A percentile compares a stretch with the other conserved stretches of the same genome.
phyloP scores from a whole-genome alignment of 2,113 vertebrate genomes.

The Miniopterus natalensis region DNA sequence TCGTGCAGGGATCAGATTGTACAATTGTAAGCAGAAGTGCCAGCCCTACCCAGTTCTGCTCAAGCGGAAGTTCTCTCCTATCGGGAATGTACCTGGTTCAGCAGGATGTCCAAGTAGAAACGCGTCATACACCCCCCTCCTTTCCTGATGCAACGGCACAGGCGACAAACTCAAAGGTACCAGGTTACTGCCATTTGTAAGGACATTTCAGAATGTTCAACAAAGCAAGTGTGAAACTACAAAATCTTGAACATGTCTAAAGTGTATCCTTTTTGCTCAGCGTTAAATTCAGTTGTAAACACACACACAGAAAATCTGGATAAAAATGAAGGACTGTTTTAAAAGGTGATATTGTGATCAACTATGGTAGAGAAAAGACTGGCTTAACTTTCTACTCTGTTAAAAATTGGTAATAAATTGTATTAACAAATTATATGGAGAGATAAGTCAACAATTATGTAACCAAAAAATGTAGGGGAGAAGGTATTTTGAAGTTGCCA shows the following conservation, averaged over 20 bases:
- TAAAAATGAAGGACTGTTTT: slow-evolving; percentile 41
- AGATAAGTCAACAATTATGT: not conserved
- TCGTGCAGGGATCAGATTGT: not conserved
- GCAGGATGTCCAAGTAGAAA: not conserved
- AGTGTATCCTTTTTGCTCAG: slow-evolving; percentile 53
- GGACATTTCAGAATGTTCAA: slow-evolving; percentile 47
- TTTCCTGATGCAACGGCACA: not conserved
- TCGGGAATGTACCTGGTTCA: not conserved
- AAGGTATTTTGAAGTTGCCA: not conserved
- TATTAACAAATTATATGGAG: not conserved
- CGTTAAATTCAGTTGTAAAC: slow-evolving; percentile 40
- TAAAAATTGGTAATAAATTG: slow-evolving; percentile 53
- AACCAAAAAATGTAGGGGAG: not conserved
- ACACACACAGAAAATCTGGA: slow-evolving; percentile 31
- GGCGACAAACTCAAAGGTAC: not conserved
- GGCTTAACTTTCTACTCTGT: not conserved
- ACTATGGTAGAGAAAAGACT: not conserved
- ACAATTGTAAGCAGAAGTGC: not conserved
- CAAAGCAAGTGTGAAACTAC: slow-evolving; percentile 40
- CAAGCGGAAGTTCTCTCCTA: not conserved
- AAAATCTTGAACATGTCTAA: slow-evolving; percentile 49
- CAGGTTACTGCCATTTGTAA: not conserved
- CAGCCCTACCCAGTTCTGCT: not conserved
- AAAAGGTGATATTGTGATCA: slow-evolving; percentile 1
- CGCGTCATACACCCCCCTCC: not conserved